Evolutionary conservation across 1,140 invertebrate genomes (phyloP).

Genomic region (Neodiprion fabricii): DNA sequence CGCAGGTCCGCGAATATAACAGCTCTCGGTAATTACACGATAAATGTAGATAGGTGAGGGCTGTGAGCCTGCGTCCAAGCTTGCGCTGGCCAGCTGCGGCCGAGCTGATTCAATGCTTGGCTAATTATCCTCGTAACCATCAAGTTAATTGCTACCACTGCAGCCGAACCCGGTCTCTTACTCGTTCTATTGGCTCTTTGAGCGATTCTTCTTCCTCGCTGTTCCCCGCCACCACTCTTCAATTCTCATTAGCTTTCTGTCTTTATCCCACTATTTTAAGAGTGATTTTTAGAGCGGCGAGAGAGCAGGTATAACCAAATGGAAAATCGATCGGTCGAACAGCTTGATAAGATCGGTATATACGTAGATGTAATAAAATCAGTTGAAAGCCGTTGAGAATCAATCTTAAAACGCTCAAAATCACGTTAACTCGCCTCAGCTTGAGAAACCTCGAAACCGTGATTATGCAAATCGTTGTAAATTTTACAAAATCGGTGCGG

Average conservation of each 20-base stretch:
- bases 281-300: conserved; percentile 33
- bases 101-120: background rate
- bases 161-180: conserved; percentile 22
- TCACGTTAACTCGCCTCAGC: conserved; percentile 10
- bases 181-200: conserved; percentile 29
- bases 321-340: conserved; percentile 10
- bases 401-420: conserved; percentile 21
- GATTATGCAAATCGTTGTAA: background rate
- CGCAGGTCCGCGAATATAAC: too few relatives aligned
- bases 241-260: conserved; percentile 9
- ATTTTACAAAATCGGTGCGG: too few relatives aligned
- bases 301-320: background rate
- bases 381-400: conserved; percentile 16
- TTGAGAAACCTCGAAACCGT: conserved; percentile 10
- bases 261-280: conserved; percentile 30
- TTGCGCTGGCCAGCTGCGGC: too few relatives aligned
- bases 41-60: too few relatives aligned
- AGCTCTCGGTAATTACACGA: too few relatives aligned
- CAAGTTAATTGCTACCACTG: conserved; percentile 55
- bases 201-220: conserved; percentile 1
- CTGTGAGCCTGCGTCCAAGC: too few relatives aligned
- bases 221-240: conserved; percentile 10
- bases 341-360: conserved; percentile 14
- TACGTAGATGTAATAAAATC: conserved; percentile 17
- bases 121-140: conserved; percentile 59